These are phyloP conservation scores for Eurosta solidaginis DNA, from an alignment of 1,140 invertebrate species.

Conservation along the genomic window DNA sequence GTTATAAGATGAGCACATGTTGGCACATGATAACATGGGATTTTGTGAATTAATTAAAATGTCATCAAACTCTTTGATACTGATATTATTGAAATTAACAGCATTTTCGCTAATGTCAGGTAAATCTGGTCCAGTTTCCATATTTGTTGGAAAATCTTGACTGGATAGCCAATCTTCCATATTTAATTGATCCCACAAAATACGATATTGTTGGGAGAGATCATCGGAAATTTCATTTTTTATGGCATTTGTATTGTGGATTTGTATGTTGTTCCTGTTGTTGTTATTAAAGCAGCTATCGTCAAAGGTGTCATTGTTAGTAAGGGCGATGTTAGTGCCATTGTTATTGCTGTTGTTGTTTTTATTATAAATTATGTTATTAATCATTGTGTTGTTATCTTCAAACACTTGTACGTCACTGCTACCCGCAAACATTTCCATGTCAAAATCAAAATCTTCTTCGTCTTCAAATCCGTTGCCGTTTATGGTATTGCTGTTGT, in stretches of 20 bases:
- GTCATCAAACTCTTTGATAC: not conserved
- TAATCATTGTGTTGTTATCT: slow-evolving; percentile 6
- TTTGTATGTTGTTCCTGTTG: not conserved
- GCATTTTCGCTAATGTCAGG: slow-evolving; percentile 3
- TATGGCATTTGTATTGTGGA: not conserved
- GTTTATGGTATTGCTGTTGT: slow-evolving; percentile 45
- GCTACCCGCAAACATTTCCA: slow-evolving; percentile 54
- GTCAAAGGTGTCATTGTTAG: slow-evolving; percentile 8
- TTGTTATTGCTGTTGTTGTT: slow-evolving; percentile 33
- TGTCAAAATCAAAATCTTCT: slow-evolving; percentile 50
- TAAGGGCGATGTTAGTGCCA: not conserved
- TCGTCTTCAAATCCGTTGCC: slow-evolving; percentile 35
- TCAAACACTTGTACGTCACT: slow-evolving; percentile 21
- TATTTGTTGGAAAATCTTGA: not conserved
- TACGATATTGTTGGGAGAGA: not conserved
- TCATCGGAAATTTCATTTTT: not conserved
- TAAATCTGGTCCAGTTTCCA: not conserved
- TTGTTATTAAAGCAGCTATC: slow-evolving; percentile 12
- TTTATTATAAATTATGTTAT: not conserved
- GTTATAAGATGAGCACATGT: not conserved
- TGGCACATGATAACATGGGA: not conserved
- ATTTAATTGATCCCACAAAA: not conserved
- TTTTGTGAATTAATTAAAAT: not conserved
- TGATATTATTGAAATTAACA: slow-evolving; percentile 11
- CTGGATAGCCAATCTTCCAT: not conserved